Base-by-base conservation (phyloP, 2,113 vertebrate genomes). In the Phasianus colchicus region DNA sequence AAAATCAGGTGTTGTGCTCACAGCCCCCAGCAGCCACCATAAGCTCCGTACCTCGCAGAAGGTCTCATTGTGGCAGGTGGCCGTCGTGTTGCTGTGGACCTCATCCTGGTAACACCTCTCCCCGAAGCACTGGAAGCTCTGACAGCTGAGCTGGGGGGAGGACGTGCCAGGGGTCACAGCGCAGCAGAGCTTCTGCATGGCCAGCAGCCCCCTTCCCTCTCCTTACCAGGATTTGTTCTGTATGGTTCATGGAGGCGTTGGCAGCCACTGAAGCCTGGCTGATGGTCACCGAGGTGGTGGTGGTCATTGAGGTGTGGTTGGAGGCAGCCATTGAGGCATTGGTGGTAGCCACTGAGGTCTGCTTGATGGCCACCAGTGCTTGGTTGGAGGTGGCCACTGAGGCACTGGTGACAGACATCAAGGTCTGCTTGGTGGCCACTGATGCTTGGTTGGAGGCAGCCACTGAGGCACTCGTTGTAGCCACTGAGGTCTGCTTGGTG, bases 101-200 rank as follows among this genome's bases (percentile, higher is more conserved):
- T 16, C 83, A 1, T 93, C 60, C 92, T 96, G 71, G 80, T 92
- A 96, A 13, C 93, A 95, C 24, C 67, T 71, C 58, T 96, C 90
- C 30, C 91, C 29, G 0, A 65, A 93, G 81, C 96, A 94, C 75
- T 79, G 95, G 4, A 95, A 97, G 72, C 91, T 90, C 55, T 92
- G 95, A 88, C 94, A 86, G 42, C n/a, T 86, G 48, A 90, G 83
- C 96, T 97, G 89, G 2, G 14, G 63, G 13, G 36, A 82, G 29
- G 79, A 43, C 45, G 34, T 27, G 47, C 2, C 11, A 4, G 25
- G 38, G 3, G 32, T 69, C 69, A 71, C n/a, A 2, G 0, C 3
- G 13, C 50, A 47, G 55, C 5, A 3, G 36, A 67, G 48, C 21
- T 61, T 48, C 79, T 70, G 50, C 0, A 0, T 24, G 3, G 63